Conservation (phyloP, 2,797 vertebrate genomes). For the Prunella strophiata region DNA sequence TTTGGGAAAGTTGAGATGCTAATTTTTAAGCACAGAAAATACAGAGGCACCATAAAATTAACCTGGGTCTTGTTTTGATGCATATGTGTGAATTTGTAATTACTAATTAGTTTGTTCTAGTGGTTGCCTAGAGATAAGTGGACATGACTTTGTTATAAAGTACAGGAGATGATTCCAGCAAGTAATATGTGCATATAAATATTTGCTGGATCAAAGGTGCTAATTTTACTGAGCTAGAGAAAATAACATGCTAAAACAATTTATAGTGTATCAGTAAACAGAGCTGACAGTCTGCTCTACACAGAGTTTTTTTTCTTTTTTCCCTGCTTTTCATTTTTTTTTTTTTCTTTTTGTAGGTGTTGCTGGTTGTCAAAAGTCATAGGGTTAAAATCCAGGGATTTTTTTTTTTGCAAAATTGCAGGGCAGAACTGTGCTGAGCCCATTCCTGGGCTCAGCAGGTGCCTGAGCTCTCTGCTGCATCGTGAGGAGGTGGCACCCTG, state of each 20-base stretch:
- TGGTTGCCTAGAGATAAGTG: constrained; percentile 37
- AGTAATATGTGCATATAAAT: neutral
- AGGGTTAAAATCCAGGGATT: neutral
- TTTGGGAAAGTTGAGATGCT: neutral
- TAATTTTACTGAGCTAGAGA: neutral
- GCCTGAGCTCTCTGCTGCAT: neutral
- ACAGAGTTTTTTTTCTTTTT: neutral
- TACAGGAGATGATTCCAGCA: neutral
- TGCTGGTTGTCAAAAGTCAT: neutral
- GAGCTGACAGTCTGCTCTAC: neutral
- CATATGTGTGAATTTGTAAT: neutral
- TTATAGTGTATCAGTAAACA: neutral
- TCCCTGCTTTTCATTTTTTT: rapidly evolving
- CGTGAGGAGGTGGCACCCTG: rapidly evolving
- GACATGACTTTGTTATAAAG: neutral
- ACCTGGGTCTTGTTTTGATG: neutral
- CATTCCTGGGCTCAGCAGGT: neutral
- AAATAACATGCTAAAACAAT: neutral
- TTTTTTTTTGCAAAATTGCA: neutral
- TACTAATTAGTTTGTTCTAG: neutral
- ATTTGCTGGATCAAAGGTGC: neutral
- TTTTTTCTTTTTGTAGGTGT: neutral
- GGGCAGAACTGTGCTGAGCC: neutral
- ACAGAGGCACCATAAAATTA: neutral
- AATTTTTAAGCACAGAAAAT: neutral